Evolutionary conservation across 2,888 invertebrate genomes (phyloP).

Genomic region (Scotopteryx bipunctaria): DNA sequence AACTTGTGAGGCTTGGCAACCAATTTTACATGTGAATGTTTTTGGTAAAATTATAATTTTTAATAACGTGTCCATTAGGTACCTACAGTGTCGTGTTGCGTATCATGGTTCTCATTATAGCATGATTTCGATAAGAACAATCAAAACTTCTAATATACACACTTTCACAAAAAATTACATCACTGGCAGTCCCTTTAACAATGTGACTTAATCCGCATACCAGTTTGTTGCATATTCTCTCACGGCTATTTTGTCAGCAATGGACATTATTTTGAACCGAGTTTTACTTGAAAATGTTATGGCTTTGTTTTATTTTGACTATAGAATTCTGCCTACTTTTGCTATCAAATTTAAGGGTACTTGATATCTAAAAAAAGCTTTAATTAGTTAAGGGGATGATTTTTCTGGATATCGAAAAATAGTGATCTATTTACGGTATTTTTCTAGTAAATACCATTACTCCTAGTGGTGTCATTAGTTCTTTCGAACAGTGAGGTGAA

Average conservation of each 20-base stretch:
- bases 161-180: constrained; percentile 31
- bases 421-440: no score
- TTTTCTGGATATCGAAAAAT: no score
- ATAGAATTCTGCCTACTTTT: neutral
- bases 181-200: constrained; percentile 31
- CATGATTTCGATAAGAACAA: constrained; percentile 7
- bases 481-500: no score
- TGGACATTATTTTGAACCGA: constrained; percentile 31
- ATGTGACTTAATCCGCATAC: constrained; percentile 34
- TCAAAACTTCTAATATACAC: constrained; percentile 19
- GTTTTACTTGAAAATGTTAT: constrained; percentile 23
- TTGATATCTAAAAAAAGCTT: no score
- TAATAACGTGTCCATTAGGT: constrained; percentile 4
- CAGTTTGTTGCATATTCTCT: constrained; percentile 42
- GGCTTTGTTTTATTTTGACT: constrained; percentile 17
- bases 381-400: no score
- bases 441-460: no score
- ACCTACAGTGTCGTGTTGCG: constrained; percentile 1
- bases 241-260: constrained; percentile 40
- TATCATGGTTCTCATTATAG: constrained; percentile 10
- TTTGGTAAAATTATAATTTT: neutral
- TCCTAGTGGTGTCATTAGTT: no score
- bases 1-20: no score
- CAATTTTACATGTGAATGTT: no score
- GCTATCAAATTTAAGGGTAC: no score